These are phyloP conservation scores for Subacronicta megacephala DNA, from an alignment of 2,888 invertebrate species.

Conservation along the genomic window DNA sequence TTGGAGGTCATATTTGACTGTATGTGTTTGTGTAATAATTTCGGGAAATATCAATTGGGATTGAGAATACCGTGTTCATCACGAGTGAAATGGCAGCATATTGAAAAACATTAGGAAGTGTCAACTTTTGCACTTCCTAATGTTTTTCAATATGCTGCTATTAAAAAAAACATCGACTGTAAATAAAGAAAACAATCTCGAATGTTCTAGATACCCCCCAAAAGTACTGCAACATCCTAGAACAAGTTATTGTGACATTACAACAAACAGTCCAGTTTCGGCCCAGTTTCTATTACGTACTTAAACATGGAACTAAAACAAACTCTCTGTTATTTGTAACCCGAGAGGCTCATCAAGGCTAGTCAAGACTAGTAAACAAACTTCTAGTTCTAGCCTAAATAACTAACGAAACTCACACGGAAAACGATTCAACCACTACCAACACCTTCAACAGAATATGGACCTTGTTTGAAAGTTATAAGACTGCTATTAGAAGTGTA, in stretches of 20 bases:
- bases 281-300: conserved; percentile 36
- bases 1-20: too few species aligned
- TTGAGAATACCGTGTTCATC: too few species aligned
- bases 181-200: neutral
- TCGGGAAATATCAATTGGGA: too few species aligned
- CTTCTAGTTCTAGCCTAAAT: conserved; percentile 42
- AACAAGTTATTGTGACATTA: conserved; percentile 29
- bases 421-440: conserved; percentile 8
- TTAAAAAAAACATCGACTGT: neutral
- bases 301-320: conserved; percentile 39
- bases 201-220: conserved; percentile 1
- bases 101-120: too few species aligned
- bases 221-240: conserved; percentile 7
- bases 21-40: too few species aligned
- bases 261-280: conserved; percentile 13
- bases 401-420: conserved; percentile 20
- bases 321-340: conserved; percentile 40
- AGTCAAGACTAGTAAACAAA: conserved; percentile 43
- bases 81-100: too few species aligned
- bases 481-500: neutral
- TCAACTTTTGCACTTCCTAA: too few species aligned
- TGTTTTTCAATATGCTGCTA: too few species aligned
- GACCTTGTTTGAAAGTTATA: neutral
- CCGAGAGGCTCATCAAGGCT: conserved; percentile 47
- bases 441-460: conserved; percentile 4